Evolutionary conservation across 2,888 invertebrate species (phyloP), one percentile per base, ranked within the genome.

Genomic region (Monochamus alternatus): DNA sequence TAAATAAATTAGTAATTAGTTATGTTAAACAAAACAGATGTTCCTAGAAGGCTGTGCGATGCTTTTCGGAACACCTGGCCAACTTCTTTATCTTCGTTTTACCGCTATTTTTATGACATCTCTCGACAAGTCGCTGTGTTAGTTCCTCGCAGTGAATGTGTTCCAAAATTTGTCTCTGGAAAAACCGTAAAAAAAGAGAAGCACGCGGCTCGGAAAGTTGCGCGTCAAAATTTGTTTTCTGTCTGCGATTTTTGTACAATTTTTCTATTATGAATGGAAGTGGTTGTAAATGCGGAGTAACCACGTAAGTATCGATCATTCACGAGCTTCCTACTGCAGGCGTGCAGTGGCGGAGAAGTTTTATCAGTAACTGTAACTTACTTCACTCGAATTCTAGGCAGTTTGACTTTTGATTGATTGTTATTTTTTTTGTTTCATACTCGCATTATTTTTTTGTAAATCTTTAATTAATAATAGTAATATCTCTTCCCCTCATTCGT

Each of bases 81-180:
- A 10, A 1, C 38, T 38, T 38, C 38, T 38, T 38, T 38, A 38
- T 30, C 30, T 58, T n/a, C n/a, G 58, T 14, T 58, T 58, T 14
- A 58, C 14, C 69, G 58, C 69, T 60, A 58, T 52, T 58, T 69
- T 31, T 60, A 58, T 59, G 30, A 69, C 43, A 22, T 38, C 55
- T 69, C n/a, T 14, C 14, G 55, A 55, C 14, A 8, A 4, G 55
- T n/a, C 12, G 4, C 4, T 9, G 55, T 9, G 8, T 55, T 55
- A 55, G n/a, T n/a, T n/a, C 14, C 30, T 22, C 31, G n/a, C 3
- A 31, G 66, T 51, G 38, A 38, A 38, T 38, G 38, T 7, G 38
- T 38, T 2, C 7, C 38, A 38, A 38, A 38, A 38, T 38, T 7
- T 38, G 38, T 38, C 38, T 1, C 38, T 4, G 38, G 38, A 38